Evolutionary conservation across 2,888 invertebrate genomes (phyloP).

Genomic region (Oxytorus armatus): DNA sequence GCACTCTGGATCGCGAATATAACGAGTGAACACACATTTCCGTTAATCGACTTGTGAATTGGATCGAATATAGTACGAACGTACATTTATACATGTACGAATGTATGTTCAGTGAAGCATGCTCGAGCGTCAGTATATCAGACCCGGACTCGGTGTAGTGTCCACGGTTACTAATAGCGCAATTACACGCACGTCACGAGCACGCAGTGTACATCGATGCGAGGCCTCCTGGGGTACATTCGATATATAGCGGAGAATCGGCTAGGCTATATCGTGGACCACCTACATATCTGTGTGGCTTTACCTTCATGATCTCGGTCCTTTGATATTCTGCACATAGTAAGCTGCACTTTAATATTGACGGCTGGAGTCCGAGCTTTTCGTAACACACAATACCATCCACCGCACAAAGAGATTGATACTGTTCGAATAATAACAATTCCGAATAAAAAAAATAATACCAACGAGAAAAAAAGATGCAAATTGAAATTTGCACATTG

Average conservation of each 20-base stretch:
- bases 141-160: slow-evolving; percentile 4
- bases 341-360: too few species aligned
- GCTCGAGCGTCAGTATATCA: slow-evolving; percentile 15
- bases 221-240: slow-evolving; percentile 36
- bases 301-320: too few species aligned
- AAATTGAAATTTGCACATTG: too few species aligned
- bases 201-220: slow-evolving; percentile 24
- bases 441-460: too few species aligned
- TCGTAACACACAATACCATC: too few species aligned
- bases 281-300: background rate
- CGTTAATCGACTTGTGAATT: slow-evolving; percentile 48
- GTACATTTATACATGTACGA: background rate
- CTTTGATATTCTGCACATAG: too few species aligned
- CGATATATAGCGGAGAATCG: slow-evolving; percentile 18
- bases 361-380: too few species aligned
- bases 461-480: too few species aligned
- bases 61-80: slow-evolving; percentile 4
- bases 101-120: background rate
- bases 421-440: too few species aligned
- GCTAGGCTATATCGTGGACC: background rate
- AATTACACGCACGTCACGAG: slow-evolving; percentile 72
- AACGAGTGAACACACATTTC: slow-evolving; percentile 18
- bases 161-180: slow-evolving; percentile 72
- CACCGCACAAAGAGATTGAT: too few species aligned
- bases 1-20: background rate